Percentiles rank a stretch among this genome's conserved stretches.
phyloP scores from a whole-genome alignment of 2,888 invertebrate species.

The Nemoura dubitans region DNA sequence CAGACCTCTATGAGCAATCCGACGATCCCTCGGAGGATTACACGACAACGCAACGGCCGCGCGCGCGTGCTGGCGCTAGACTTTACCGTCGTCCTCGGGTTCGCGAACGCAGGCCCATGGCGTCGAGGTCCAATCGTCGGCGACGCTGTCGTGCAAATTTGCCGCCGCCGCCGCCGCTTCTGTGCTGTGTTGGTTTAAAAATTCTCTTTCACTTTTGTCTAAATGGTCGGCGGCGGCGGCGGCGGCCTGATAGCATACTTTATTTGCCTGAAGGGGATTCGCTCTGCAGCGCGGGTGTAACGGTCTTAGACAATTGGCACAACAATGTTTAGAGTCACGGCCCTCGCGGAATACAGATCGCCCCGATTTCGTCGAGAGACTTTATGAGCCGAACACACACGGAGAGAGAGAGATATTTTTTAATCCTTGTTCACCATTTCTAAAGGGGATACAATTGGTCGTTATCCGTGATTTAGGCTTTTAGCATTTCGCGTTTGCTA shows the following conservation, averaged over 20 bases:
- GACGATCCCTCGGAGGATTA: conserved; percentile 15
- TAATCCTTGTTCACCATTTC: too few relatives aligned
- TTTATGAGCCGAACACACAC: too few relatives aligned
- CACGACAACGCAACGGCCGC: too few relatives aligned
- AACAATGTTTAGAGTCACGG: neutral
- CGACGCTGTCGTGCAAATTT: too few relatives aligned
- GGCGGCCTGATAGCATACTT: neutral
- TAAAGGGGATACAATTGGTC: too few relatives aligned
- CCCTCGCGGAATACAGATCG: neutral
- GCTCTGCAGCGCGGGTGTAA: neutral
- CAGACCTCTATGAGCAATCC: conserved; percentile 14
- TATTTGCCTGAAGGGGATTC: neutral
- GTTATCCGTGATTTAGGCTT: too few relatives aligned
- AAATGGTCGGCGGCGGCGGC: too few relatives aligned
- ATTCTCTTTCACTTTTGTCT: too few relatives aligned
- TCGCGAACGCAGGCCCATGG: too few relatives aligned
- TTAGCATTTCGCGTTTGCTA: too few relatives aligned
- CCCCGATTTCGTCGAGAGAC: neutral
- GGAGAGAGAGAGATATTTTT: too few relatives aligned
- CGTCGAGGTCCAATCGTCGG: too few relatives aligned
- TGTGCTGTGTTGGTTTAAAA: neutral
- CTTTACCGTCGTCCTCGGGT: neutral
- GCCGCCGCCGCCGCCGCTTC: neutral
- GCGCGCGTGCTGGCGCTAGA: neutral
- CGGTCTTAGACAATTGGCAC: neutral